Evolutionary conservation across 1,140 invertebrate species (phyloP), one percentile per base, ranked within the genome.

Genomic region (Stegodyphus dumicola): DNA sequence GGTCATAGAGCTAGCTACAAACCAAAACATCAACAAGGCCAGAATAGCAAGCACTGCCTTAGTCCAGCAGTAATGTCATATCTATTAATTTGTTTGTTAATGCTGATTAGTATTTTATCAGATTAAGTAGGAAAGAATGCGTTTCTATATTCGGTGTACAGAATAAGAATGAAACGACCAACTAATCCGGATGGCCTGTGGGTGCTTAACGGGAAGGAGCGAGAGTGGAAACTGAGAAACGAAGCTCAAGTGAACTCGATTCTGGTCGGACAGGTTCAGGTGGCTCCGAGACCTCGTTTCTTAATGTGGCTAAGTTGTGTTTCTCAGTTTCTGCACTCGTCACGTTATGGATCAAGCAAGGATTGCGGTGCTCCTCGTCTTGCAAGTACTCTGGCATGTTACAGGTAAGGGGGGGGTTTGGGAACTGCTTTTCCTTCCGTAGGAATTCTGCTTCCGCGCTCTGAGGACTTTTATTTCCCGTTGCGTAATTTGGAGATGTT

Each of bases 191-290:
- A 67, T 67, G 17, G n/a, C 7, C 33, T 71, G 33, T 71, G 69
- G 49, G 49, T 71, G 18, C 66, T 60, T 60, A 5, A 60, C 56
- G 15, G 66, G 66, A 69, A 69, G 15, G 11, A 71, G 33, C 64
- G 76, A 77, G 76, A 67, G 64, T 77, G 64, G 56, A 51, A 76
- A 33, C 33, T 33, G 33, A 33, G 33, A 33, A 33, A 64, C 15
- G 66, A 18, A 56, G 33, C 52, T 17, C 9, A 9, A 18, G 65
- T 33, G 17, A 69, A 69, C 51, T 52, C 49, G 65, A 73, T 80
- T 80, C 78, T 80, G 69, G 78, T 80, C 67, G 18, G 78, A 80
- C 78, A 80, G 78, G 78, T 80, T 78, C 49, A 9, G 65, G 17
- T 78, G 54, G 49, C 77, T 80, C 67, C 54, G 60, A 80, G 78